Base-by-base conservation (phyloP, 2,888 invertebrate genomes). In the Dolichomitus sp. region DNA sequence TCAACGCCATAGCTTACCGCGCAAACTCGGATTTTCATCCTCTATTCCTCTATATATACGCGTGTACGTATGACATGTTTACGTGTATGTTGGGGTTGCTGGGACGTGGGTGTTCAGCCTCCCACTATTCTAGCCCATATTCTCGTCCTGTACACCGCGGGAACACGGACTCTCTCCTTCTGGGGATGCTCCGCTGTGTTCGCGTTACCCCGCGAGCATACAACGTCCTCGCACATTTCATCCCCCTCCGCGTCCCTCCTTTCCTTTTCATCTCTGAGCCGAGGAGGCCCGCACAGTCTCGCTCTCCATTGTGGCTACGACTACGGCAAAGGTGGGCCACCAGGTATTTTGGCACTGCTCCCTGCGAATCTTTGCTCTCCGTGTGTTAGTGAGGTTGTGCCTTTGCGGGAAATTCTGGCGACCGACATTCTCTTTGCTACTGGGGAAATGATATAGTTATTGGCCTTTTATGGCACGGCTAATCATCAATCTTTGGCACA, bases 1-100 rank as follows among this genome's bases (percentile, higher is more conserved):
- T 88, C 87, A 84, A 87, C 86, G 75, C 81, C 85, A 82, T 73
- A 74, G 69, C 63, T 81, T 82, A 87, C 76, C 73, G 88, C 89
- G 88, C 89, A 89, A 87, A 87, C 88, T 85, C 88, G 81, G 57
- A 73, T 83, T 76, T 77, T 80, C 45, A 83, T 80, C 83, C 83
- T 77, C 73, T 63, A 63, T 72, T 79, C 45, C 72, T 37, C 37
- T 37, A 37, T 37, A 68, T 57, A 40, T 77, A 76, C 72, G 61
- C 63, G 77, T 65, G 73, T 68, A 19, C 59, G 33, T 72, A 45
- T 19, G 30, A 30, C n/a, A 61, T 57, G 61, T 48, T 61, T 19
- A 45, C 72, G 72, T 59, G 70, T 70, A 30, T 59, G 11, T 54
- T 37, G 54, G 40, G 69, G 27, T 23, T 69, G 69, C 54, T 11